A percentile compares a stretch with the other conserved stretches of the same genome.
phyloP scores from a whole-genome alignment of 2,797 vertebrate genomes.

The Miopithecus talapoin region DNA sequence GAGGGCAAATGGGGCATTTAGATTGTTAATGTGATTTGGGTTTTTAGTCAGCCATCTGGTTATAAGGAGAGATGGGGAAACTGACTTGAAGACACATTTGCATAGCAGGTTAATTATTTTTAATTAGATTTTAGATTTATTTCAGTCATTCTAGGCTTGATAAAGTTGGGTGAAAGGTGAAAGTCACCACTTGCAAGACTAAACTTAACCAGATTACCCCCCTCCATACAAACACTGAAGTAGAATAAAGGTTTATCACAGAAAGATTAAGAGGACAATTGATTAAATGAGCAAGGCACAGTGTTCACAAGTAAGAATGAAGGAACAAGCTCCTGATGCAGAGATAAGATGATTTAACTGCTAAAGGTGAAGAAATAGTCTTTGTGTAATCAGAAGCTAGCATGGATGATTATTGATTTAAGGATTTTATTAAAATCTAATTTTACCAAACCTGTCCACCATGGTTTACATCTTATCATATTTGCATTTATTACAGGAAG shows the following conservation, averaged over 20 bases:
- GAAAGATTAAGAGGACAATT: neutral
- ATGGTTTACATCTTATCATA: neutral
- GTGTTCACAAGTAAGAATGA: neutral
- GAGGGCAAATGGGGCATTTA: neutral
- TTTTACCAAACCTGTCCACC: neutral
- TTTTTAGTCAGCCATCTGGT: neutral
- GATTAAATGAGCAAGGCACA: neutral
- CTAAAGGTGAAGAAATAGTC: neutral
- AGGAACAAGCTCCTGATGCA: neutral
- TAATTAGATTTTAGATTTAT: neutral
- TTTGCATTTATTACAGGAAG: neutral
- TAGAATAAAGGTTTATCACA: neutral
- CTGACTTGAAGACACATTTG: neutral
- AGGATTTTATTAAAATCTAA: constrained; percentile 38
- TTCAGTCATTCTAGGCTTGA: neutral
- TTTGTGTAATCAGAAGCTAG: neutral
- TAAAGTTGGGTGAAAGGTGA: neutral
- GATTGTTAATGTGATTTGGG: neutral
- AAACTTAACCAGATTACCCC: neutral
- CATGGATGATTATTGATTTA: constrained; percentile 24
- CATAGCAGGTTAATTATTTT: neutral
- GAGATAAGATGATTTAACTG: neutral
- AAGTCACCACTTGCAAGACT: neutral
- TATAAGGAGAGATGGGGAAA: neutral
- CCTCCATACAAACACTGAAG: neutral